Conservation (phyloP, 2,113 vertebrate species). For the Pluvianellus socialis region DNA sequence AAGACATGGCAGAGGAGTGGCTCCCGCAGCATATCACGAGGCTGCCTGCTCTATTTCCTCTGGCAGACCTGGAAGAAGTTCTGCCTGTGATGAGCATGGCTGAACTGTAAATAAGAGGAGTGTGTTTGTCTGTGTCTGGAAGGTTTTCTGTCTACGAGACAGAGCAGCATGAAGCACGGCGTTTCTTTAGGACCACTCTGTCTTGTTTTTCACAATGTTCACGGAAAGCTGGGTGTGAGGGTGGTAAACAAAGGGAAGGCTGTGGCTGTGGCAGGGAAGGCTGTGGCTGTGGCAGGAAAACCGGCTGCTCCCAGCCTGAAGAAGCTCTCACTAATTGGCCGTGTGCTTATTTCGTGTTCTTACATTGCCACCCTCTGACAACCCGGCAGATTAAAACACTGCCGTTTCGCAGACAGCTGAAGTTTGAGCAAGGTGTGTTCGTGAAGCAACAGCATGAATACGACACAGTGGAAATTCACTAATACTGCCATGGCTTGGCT, state of each 20-base stretch:
- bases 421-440: neutral
- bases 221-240: neutral
- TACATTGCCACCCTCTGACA: conserved; percentile 66
- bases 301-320: neutral
- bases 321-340: neutral
- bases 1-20: neutral
- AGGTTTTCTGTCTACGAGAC: neutral
- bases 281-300: neutral
- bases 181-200: neutral
- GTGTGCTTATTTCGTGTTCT: neutral
- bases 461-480: neutral
- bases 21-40: neutral
- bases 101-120: neutral
- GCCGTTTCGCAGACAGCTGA: rapidly evolving
- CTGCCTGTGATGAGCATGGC: neutral
- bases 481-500: neutral
- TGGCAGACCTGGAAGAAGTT: neutral
- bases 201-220: neutral
- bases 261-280: neutral
- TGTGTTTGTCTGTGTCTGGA: neutral
- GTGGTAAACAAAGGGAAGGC: neutral
- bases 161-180: rapidly evolving
- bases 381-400: neutral
- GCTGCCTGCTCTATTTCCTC: neutral
- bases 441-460: neutral